Base-by-base conservation (phyloP, 2,888 invertebrate species). In the Cataglyphis rosenhaueri region DNA sequence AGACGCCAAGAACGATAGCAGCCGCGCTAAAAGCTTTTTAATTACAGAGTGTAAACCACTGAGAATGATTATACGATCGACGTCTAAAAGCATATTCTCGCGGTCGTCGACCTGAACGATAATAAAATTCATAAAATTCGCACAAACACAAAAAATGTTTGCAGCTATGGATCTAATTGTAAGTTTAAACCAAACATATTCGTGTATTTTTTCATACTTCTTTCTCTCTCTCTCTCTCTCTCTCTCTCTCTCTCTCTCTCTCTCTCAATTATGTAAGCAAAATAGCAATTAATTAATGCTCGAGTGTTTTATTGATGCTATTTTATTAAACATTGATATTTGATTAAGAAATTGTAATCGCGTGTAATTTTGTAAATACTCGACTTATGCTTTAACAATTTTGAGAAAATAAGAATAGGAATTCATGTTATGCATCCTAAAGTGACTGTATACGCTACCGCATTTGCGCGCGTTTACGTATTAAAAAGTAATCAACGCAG, bases 1-100 rank as follows among this genome's bases (percentile, higher is more conserved):
- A 75, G 59, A 70, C 66, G 55, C 38, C 21, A 52, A 38, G 62
- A 41, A 68, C 62, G 76, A 82, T 59, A 61, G 62, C 38, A 38
- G 25, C 73, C 61, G 82, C 73, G 79, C 75, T 86, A 85, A 86
- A 86, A 85, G 81, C 83, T 85, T 82, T 86, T 83, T 85, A 83
- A 85, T 86, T 83, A 84, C 70, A 38, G 65, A 64, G 70, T 82
- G 70, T 81, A 84, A 84, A 82, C 84, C 48, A 44, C 59, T 64
- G 64, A 62, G 64, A 61, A 76, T 68, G 64, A 82, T 84, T 70
- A 82, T 55, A 38, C 48, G 65, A 76, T 76, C 81, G 76, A 52
- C 78, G 65, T 78, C 38, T 82, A 48, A 62, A 55, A 61, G 48
- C 62, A 52, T 66, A 38, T 66, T 41, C 59, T 32, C 32, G 32